Evolutionary conservation across 2,888 invertebrate species (phyloP).

Genomic region (Drosophila hamatofila): DNA sequence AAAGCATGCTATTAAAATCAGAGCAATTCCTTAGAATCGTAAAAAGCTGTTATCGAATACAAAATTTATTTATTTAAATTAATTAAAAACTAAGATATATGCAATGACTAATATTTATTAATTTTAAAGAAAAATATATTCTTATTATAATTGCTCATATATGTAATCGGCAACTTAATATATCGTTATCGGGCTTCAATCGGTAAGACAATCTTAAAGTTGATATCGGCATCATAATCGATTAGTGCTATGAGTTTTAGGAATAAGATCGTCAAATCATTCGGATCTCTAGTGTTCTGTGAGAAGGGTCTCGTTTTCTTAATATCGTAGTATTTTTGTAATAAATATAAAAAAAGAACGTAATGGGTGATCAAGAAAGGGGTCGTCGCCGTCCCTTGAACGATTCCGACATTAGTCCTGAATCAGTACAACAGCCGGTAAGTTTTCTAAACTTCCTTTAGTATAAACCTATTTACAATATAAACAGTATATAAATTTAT

Average conservation of each 20-base stretch:
- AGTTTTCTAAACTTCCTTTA: conserved; percentile 11
- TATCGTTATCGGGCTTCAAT: neutral
- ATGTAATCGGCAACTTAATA: neutral
- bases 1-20: neutral
- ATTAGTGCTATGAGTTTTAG: neutral
- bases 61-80: neutral
- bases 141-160: neutral
- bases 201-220: neutral
- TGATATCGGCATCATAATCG: neutral
- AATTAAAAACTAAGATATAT: neutral
- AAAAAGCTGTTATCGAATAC: neutral
- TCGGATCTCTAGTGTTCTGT: neutral
- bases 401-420: neutral
- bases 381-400: conserved; percentile 45
- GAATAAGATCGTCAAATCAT: conserved; percentile 4
- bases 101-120: too few relatives aligned
- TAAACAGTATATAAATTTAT: neutral
- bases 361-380: conserved; percentile 43
- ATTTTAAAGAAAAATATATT: neutral
- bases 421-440: conserved; percentile 29
- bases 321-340: neutral
- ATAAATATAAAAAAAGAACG: neutral
- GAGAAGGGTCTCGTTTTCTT: neutral
- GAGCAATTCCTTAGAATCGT: too few relatives aligned
- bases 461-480: neutral